A percentile compares a stretch with the other conserved stretches of the same genome.
Evolutionary conservation across 2,888 invertebrate genomes (phyloP).

Genomic region (Orthosia cruda): DNA sequence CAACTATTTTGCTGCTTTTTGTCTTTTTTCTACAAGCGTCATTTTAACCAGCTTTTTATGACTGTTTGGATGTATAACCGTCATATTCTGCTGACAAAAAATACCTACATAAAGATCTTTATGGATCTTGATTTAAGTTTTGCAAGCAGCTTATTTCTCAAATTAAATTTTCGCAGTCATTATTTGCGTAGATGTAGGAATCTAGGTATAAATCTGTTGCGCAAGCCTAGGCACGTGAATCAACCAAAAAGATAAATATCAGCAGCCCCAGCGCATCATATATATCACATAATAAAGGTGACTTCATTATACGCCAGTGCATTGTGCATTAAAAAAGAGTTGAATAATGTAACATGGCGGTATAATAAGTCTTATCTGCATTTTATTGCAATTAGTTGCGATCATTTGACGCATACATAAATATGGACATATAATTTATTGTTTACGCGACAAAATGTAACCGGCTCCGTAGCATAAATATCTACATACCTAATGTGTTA

Average conservation of each 20-base stretch:
- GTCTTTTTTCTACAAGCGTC: background rate
- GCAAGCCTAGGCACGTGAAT: conserved; percentile 7
- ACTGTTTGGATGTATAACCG: background rate
- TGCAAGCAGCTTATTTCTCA: too few species aligned
- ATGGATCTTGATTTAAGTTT: too few species aligned
- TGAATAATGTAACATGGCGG: conserved; percentile 44
- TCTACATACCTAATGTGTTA: too few species aligned
- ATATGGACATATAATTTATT: conserved; percentile 15
- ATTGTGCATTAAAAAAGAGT: conserved; percentile 39
- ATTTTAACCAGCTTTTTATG: background rate
- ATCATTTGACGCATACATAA: conserved; percentile 30
- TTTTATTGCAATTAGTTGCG: conserved; percentile 54
- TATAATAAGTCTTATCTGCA: conserved; percentile 39
- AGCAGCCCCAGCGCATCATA: background rate
- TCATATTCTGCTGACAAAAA: too few species aligned
- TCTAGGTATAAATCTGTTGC: background rate
- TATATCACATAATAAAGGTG: conserved; percentile 13
- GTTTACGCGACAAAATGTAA: background rate
- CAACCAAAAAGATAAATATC: conserved; percentile 20
- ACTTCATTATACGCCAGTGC: conserved; percentile 28
- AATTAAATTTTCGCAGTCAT: background rate
- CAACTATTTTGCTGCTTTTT: too few species aligned
- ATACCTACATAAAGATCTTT: too few species aligned
- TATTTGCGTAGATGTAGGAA: background rate
- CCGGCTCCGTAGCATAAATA: background rate